Conservation (phyloP, 2,797 vertebrate genomes). For the Macroramphosus scolopax region DNA sequence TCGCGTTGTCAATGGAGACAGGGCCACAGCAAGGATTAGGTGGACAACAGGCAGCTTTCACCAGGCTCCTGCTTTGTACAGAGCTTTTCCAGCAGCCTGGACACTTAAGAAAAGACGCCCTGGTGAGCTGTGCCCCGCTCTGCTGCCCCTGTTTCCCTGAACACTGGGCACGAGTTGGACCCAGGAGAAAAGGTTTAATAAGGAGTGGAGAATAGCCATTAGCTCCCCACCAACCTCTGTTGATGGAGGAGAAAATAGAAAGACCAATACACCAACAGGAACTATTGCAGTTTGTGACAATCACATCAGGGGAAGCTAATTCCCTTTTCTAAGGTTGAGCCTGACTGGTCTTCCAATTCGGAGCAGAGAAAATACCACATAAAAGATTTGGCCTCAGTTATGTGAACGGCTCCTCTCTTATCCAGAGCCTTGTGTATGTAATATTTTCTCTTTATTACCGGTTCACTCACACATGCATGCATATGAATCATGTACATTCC, state of each 20-base stretch:
- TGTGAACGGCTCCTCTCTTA: slow-evolving; percentile 1
- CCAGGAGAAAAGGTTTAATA: slow-evolving; percentile 71
- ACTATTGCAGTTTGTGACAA: slow-evolving; percentile 60
- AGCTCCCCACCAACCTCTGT: slow-evolving; percentile 68
- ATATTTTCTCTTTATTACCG: too few species aligned
- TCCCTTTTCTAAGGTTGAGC: slow-evolving; percentile 34
- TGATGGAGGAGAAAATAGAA: slow-evolving; percentile 63
- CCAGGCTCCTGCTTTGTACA: slow-evolving; percentile 66
- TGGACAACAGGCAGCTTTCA: slow-evolving; percentile 75
- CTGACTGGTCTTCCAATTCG: slow-evolving; percentile 18
- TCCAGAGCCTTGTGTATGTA: too few species aligned
- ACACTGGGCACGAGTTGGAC: slow-evolving; percentile 66
- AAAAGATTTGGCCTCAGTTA: slow-evolving; percentile 14
- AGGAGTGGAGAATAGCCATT: slow-evolving; percentile 71
- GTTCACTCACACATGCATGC: too few species aligned
- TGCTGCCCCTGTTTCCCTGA: slow-evolving; percentile 61
- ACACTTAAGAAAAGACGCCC: slow-evolving; percentile 71
- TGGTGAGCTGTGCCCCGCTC: slow-evolving; percentile 63
- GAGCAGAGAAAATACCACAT: slow-evolving; percentile 14
- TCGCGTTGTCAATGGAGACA: slow-evolving; percentile 69
- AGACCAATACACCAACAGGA: slow-evolving; percentile 51
- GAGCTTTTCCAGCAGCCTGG: slow-evolving; percentile 63
- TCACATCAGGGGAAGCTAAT: slow-evolving; percentile 54
- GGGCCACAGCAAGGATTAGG: slow-evolving; percentile 66
- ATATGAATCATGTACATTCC: slow-evolving; percentile 6